Evolutionary conservation across 2,113 vertebrate genomes (phyloP).

Genomic region (Hiodon tergisus): DNA sequence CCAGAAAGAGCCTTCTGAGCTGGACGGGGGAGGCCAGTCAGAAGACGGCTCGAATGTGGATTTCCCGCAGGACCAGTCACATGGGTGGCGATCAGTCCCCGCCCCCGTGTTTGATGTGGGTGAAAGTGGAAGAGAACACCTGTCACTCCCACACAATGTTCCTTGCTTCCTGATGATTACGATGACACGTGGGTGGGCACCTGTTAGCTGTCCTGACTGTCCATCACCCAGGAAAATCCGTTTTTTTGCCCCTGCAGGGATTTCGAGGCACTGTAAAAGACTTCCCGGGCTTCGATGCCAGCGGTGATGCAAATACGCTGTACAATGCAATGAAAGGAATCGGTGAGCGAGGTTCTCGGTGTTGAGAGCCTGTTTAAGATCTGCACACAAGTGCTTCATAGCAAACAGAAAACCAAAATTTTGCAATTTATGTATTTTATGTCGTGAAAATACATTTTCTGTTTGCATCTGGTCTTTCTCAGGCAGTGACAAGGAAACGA

Average conservation of each 20-base stretch:
- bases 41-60: no score
- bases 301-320: slow-evolving; percentile 77
- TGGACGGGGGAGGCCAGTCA: no score
- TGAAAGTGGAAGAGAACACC: background rate
- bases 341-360: slow-evolving; percentile 60
- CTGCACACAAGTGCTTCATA: background rate
- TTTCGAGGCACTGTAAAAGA: slow-evolving; percentile 82
- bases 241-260: slow-evolving; percentile 54
- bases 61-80: no score
- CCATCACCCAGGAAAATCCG: background rate
- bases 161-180: slow-evolving; percentile 11
- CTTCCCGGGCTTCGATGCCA: slow-evolving; percentile 71
- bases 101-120: background rate
- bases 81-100: no score
- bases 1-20: no score
- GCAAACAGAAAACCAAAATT: background rate
- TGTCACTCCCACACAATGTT: slow-evolving; percentile 10
- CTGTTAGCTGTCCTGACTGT: slow-evolving; percentile 37
- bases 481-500: slow-evolving; percentile 96
- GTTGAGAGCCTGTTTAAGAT: background rate
- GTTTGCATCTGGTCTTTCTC: slow-evolving; percentile 21
- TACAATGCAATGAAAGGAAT: slow-evolving; percentile 95
- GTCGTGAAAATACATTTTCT: background rate
- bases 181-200: slow-evolving; percentile 25
- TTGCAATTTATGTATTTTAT: background rate